A percentile compares a stretch with the other conserved stretches of the same genome.
phyloP scores from a whole-genome alignment of 2,888 invertebrate species.

The Phlogophora meticulosa region DNA sequence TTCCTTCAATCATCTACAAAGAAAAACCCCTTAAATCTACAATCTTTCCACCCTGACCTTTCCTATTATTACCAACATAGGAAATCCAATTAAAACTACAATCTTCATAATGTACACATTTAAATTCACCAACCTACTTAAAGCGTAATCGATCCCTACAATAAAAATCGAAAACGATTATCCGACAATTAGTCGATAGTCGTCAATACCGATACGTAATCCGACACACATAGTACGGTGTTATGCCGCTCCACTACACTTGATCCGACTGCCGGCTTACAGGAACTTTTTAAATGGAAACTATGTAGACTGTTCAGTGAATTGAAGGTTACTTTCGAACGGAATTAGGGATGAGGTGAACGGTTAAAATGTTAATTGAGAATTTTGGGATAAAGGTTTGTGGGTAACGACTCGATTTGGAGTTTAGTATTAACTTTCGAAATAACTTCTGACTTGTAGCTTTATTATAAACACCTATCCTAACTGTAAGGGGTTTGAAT shows the following conservation, averaged over 20 bases:
- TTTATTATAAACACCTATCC: too few species aligned
- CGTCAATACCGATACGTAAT: slow-evolving; percentile 61
- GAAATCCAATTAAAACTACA: not conserved
- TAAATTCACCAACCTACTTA: slow-evolving; percentile 22
- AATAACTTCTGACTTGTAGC: too few species aligned
- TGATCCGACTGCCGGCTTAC: slow-evolving; percentile 57
- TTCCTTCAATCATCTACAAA: too few species aligned
- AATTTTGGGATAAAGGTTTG: too few species aligned
- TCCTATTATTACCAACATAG: not conserved
- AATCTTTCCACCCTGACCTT: not conserved
- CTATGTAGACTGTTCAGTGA: slow-evolving; percentile 36
- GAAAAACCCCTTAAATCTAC: too few species aligned
- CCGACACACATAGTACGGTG: slow-evolving; percentile 63
- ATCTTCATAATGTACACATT: not conserved
- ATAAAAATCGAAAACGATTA: slow-evolving; percentile 65
- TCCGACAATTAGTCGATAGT: slow-evolving; percentile 58
- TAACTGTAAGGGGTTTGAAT: not conserved
- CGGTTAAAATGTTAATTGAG: not conserved
- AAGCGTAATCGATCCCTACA: slow-evolving; percentile 43
- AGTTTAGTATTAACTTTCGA: too few species aligned
- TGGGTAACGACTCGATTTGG: too few species aligned
- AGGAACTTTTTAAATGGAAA: slow-evolving; percentile 61
- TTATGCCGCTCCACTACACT: slow-evolving; percentile 62
- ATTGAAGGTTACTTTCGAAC: slow-evolving; percentile 28
- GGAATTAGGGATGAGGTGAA: not conserved